Base-by-base conservation (phyloP, 1,140 invertebrate species). In the Cylas formicarius region DNA sequence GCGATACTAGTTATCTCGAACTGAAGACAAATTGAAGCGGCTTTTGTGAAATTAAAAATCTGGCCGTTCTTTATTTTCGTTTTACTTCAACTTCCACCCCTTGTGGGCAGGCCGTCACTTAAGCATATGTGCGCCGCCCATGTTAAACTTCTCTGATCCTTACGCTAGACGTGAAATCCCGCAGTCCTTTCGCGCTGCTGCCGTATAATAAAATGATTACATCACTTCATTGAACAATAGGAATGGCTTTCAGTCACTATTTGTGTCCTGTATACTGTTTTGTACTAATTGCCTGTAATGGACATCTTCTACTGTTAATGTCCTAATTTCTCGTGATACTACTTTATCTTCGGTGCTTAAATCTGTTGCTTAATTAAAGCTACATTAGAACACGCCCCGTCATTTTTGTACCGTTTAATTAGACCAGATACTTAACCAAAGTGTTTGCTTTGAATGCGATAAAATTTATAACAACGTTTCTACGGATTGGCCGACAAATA, bases 151-250 rank as follows among this genome's bases (percentile, higher is more conserved):
- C 47, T 41, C 53, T 56, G 51, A 56, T 56, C 54, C 48, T 48
- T 49, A 52, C 53, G 48, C 55, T 49, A 56, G 55, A 54, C 48
- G 48, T 51, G 44, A 55, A 52, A 57, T 55, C 55, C 50, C 50
- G 28, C 47, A 50, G 50, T 52, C 52, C 44, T 51, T 41, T 16
- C 34, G 26, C 32, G 42, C 39, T 41, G 40, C 19, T 51, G 44
- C 35, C 42, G 57, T 57, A 55, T 59, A 55, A 59, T 59, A 59
- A 59, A 59, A 57, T 59, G 57, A 57, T 59, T 58, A 58, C 40
- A 59, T 52, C 57, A 59, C 57, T 57, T 55, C 57, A 59, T 59
- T 59, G 54, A 59, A 59, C 55, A 57, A 49, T 55, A 43, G 51
- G 44, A 49, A 55, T 52, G 45, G 53, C 40, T 55, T 55, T 55